Base-by-base conservation (phyloP, 2,888 invertebrate genomes). In the Drosophila peninsularis region DNA sequence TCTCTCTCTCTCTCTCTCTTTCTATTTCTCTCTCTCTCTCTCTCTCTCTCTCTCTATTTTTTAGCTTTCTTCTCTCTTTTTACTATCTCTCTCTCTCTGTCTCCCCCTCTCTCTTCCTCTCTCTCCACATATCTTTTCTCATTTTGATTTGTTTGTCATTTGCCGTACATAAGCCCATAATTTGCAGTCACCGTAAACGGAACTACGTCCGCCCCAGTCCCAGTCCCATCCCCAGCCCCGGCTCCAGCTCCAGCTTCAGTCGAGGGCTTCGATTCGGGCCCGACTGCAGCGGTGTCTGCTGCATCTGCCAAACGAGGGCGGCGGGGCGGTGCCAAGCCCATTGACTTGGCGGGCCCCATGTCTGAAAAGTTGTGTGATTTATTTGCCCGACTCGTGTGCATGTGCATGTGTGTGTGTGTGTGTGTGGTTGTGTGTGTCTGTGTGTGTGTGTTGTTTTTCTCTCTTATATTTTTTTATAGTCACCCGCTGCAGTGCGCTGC, bases 341-440 rank as follows among this genome's bases (percentile, higher is more conserved):
- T 21, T 55, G 63, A 70, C 74, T 78, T 80, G 82, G 78, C 76
- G 77, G 78, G 72, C 61, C 71, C 71, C 78, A 71, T 66, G 83
- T 85, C 83, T 85, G 85, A 75, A 75, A 84, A 84, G 83, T 83
- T 84, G 78, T 85, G 81, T 84, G 83, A 84, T 84, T 84, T 84
- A 84, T 84, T 85, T 80, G 83, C 80, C 78, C 85, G 85, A 71
- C 75, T 72, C 63, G 52, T 62, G 67, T 65, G 62, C 58, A 21
- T 61, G 52, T 69, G 42, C 69, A 54, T 50, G 19, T n/a, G 60
- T 62, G 34, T 65, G 47, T 66, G 45, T 63, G 42, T 58, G 24
- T 27, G 19, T 14, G 19, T 62, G 50, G 64, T 41, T 71, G 56
- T 53, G 52, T n/a, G 68, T 67, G 42, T 65, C 47, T 67, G 42